Percentiles rank a stretch among this genome's conserved stretches.
Conservation (phyloP, 2,888 invertebrate genomes). For the Gonocerus acuteangulatus region DNA sequence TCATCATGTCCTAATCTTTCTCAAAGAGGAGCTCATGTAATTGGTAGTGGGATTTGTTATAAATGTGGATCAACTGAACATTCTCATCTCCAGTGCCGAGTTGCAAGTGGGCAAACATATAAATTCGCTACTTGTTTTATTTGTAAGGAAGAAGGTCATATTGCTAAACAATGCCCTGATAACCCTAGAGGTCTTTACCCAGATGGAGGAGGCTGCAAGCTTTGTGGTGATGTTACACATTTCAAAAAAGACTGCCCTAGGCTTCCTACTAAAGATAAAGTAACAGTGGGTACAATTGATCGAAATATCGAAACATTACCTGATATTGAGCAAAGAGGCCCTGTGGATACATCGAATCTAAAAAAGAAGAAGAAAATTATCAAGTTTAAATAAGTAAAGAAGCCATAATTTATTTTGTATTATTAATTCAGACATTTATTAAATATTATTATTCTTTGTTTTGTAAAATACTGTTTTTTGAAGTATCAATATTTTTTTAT, state of each 20-base stretch:
- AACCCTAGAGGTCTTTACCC: constrained; percentile 82
- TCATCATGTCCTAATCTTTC: constrained; percentile 69
- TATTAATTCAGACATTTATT: neutral
- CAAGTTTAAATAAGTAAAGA: neutral
- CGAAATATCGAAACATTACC: constrained; percentile 8
- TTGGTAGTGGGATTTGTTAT: constrained; percentile 66
- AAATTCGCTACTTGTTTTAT: constrained; percentile 83
- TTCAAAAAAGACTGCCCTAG: constrained; percentile 71
- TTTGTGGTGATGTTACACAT: constrained; percentile 80
- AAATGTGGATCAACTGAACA: constrained; percentile 89
- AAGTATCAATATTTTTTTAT: no score
- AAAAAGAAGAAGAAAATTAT: constrained; percentile 12
- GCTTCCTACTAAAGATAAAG: neutral
- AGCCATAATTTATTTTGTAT: neutral
- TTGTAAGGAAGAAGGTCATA: constrained; percentile 79
- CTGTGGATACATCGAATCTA: neutral
- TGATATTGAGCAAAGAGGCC: neutral
- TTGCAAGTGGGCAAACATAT: constrained; percentile 54
- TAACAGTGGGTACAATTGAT: constrained; percentile 14
- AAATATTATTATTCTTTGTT: neutral
- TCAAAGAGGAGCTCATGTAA: constrained; percentile 44
- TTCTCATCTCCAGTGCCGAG: constrained; percentile 64
- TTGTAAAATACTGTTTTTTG: no score
- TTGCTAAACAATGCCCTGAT: constrained; percentile 79
- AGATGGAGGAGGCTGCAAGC: constrained; percentile 70